Evolutionary conservation across 2,797 vertebrate species (phyloP).

Genomic region (Syngnathus rostellatus): DNA sequence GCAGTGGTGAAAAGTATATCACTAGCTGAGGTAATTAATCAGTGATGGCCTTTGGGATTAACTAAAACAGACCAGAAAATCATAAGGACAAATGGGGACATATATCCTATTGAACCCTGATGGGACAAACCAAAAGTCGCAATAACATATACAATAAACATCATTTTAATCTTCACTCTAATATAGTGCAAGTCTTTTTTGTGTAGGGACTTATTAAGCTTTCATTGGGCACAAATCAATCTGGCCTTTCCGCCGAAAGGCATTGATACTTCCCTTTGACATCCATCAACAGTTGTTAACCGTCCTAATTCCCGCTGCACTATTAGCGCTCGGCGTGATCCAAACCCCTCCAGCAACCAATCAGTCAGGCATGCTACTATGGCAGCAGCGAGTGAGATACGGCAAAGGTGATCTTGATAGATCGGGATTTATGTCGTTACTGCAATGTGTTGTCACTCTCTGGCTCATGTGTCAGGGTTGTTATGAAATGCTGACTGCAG

Average conservation of each 20-base stretch:
- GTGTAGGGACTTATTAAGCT: slow-evolving; percentile 21
- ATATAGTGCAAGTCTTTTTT: background rate
- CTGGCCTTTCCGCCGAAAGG: slow-evolving; percentile 26
- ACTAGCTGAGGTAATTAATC: background rate
- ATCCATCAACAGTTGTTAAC: slow-evolving; percentile 38
- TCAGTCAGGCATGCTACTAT: slow-evolving; percentile 48
- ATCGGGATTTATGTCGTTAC: slow-evolving; percentile 52
- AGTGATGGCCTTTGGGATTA: background rate
- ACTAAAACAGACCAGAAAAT: background rate
- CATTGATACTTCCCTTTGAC: slow-evolving; percentile 32
- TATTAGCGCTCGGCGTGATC: slow-evolving; percentile 49
- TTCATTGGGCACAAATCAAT: slow-evolving; percentile 54
- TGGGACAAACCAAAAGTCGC: background rate
- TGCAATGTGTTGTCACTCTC: slow-evolving; percentile 51
- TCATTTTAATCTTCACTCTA: background rate
- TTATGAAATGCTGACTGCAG: slow-evolving; percentile 27
- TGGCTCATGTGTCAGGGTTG: slow-evolving; percentile 24
- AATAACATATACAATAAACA: background rate
- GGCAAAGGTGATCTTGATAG: slow-evolving; percentile 38
- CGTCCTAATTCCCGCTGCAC: slow-evolving; percentile 37
- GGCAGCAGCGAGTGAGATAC: slow-evolving; percentile 15
- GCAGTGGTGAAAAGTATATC: too few relatives aligned
- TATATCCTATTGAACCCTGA: background rate
- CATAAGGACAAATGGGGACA: background rate
- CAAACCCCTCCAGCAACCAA: slow-evolving; percentile 38